These are phyloP conservation scores for Styela plicata DNA, from an alignment of 23 tunicate genomes.

Conservation along the genomic window DNA sequence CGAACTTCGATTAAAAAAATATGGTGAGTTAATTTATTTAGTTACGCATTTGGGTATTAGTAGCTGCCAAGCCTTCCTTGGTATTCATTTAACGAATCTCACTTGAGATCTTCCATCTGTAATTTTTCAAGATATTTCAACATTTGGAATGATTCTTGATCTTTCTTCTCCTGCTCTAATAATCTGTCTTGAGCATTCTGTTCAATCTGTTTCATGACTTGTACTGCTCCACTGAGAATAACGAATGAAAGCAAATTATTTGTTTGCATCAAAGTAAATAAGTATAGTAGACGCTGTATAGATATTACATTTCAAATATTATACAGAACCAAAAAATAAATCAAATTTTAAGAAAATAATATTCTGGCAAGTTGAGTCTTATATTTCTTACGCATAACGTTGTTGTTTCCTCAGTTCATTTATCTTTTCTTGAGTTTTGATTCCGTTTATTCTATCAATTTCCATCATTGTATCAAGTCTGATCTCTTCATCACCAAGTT, in stretches of 20 bases:
- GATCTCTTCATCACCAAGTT: conserved; percentile 80
- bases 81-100: no score
- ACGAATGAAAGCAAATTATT: no score
- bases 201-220: conserved; percentile 95
- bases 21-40: no score
- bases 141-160: conserved; percentile 91
- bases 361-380: no score
- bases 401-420: conserved; percentile 86
- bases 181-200: conserved; percentile 80
- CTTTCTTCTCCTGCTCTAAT: conserved; percentile 91
- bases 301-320: no score
- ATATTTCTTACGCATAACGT: conserved; percentile 73
- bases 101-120: conserved; percentile 91
- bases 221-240: conserved; percentile 76
- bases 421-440: conserved; percentile 85
- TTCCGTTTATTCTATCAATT: conserved; percentile 89
- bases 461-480: conserved; percentile 97
- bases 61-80: no score
- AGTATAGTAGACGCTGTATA: no score
- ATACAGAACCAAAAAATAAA: no score
- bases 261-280: no score
- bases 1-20: no score
- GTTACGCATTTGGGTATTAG: no score
- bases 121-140: conserved; percentile 89
- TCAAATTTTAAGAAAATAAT: no score